These are phyloP conservation scores for Mesitornis unicolor DNA, from an alignment of 2,113 vertebrate species.

Conservation along the genomic window DNA sequence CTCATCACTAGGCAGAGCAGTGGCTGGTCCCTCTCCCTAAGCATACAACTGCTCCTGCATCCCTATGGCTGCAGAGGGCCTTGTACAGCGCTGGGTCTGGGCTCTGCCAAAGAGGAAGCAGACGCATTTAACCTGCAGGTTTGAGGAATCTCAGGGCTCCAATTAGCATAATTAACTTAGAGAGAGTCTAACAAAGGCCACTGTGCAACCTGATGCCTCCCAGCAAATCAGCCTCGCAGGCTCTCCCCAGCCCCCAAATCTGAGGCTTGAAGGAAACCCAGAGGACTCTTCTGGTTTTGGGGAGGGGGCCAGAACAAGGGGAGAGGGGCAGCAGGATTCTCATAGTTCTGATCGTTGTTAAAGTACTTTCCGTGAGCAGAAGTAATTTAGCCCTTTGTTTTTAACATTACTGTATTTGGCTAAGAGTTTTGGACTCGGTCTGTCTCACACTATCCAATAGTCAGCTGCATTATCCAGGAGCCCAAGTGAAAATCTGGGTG, in stretches of 20 bases:
- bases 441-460: neutral
- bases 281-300: neutral
- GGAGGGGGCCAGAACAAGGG: neutral
- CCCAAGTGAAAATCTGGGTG: neutral
- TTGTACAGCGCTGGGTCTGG: fast-evolving
- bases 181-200: conserved; percentile 63
- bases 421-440: neutral
- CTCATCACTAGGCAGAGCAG: neutral
- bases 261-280: neutral
- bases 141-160: conserved; percentile 64
- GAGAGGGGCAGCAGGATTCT: neutral
- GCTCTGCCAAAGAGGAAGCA: conserved; percentile 8
- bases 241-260: conserved; percentile 41
- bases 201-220: conserved; percentile 71
- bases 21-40: neutral
- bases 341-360: neutral
- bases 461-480: neutral
- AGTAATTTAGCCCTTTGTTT: conserved; percentile 35
- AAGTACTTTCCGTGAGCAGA: conserved; percentile 28
- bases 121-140: neutral
- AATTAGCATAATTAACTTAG: conserved; percentile 72
- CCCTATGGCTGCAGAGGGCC: neutral
- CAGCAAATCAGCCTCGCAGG: conserved; percentile 64
- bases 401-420: conserved; percentile 27
- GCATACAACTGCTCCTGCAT: neutral